Conservation (phyloP, 2,113 vertebrate species). For the Manacus vitellinus region DNA sequence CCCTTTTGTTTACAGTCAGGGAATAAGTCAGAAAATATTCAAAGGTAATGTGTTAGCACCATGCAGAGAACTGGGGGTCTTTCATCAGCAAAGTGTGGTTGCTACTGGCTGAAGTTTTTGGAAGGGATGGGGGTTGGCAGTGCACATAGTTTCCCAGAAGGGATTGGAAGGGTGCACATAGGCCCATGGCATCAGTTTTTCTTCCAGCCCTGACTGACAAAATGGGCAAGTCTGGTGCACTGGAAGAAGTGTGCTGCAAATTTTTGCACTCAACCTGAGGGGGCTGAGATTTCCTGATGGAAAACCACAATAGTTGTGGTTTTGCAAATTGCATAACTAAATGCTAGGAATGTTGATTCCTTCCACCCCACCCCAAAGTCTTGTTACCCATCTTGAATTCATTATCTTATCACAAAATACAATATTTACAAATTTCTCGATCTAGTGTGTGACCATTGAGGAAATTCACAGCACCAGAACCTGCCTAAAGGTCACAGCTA, state of each 20-base stretch:
- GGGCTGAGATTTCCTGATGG: background rate
- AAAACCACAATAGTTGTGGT: background rate
- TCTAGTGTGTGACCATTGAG: accelerated
- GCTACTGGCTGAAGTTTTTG: background rate
- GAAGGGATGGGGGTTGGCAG: background rate
- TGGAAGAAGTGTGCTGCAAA: background rate
- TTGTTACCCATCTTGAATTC: background rate
- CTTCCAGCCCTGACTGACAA: background rate
- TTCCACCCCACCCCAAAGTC: background rate
- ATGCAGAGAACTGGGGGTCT: background rate
- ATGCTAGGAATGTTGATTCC: background rate
- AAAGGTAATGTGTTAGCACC: background rate
- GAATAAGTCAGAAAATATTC: background rate
- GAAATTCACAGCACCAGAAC: background rate
- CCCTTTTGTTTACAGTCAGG: background rate
- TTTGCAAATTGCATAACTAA: background rate
- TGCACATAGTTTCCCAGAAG: background rate
- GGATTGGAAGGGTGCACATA: background rate
- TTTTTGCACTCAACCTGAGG: background rate
- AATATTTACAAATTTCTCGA: background rate
- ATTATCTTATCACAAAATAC: background rate
- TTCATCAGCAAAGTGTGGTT: background rate
- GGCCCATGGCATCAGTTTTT: background rate
- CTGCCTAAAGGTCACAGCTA: background rate
- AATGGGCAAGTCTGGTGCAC: background rate